A percentile compares a stretch with the other conserved stretches of the same genome.
Conservation (phyloP, 2,888 invertebrate species). For the Drosophila engyochracea region DNA sequence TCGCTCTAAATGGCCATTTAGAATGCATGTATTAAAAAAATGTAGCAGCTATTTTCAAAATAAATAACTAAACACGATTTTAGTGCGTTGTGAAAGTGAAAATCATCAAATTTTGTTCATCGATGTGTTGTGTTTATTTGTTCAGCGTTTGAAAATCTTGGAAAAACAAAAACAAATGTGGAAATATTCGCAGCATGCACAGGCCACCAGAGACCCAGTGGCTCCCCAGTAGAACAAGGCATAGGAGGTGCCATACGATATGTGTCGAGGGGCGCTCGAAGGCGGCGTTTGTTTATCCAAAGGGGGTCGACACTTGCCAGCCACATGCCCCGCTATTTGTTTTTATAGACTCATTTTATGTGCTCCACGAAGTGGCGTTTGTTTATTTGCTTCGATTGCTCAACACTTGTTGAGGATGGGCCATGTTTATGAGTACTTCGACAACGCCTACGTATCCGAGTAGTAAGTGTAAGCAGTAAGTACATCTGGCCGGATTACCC, state of each 20-base stretch:
- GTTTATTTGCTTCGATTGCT: slow-evolving; percentile 70
- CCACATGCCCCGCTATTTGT: slow-evolving; percentile 71
- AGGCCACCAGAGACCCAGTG: slow-evolving; percentile 47
- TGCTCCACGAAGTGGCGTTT: slow-evolving; percentile 61
- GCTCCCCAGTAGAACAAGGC: slow-evolving; percentile 43
- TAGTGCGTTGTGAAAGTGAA: slow-evolving; percentile 23
- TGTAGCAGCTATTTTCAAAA: slow-evolving; percentile 50
- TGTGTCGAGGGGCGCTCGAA: slow-evolving; percentile 37
- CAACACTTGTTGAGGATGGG: slow-evolving; percentile 64
- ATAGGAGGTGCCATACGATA: slow-evolving; percentile 68
- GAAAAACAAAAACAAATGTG: slow-evolving; percentile 59
- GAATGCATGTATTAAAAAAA: slow-evolving; percentile 30
- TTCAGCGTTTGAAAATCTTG: slow-evolving; percentile 57
- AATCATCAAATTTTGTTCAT: slow-evolving; percentile 40
- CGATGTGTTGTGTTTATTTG: slow-evolving; percentile 65
- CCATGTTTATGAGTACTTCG: slow-evolving; percentile 49
- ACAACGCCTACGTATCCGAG: slow-evolving; percentile 22
- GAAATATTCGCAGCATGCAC: slow-evolving; percentile 76
- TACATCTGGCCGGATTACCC: slow-evolving; percentile 21
- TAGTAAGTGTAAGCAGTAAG: slow-evolving; percentile 15
- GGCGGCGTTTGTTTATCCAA: slow-evolving; percentile 81
- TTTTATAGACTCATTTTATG: slow-evolving; percentile 80
- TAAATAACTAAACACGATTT: slow-evolving; percentile 46
- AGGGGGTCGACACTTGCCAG: slow-evolving; percentile 77
- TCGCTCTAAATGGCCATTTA: slow-evolving; percentile 3